phyloP scores from a whole-genome alignment of 2,113 vertebrate species.

The Sula dactylatra region DNA sequence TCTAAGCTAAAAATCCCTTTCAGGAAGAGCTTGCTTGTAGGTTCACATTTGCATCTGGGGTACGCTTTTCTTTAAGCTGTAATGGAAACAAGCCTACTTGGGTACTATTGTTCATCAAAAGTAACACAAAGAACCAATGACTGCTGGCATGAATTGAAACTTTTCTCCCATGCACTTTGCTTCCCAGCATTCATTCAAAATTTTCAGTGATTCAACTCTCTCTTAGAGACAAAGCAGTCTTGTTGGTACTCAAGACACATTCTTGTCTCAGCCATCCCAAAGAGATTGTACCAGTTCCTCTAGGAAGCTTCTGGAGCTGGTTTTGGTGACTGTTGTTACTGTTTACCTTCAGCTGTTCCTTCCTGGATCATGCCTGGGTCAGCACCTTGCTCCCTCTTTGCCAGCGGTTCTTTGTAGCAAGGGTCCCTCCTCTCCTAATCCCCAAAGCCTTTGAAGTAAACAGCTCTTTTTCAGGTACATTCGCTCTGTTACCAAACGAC shows the following conservation, averaged over 20 bases:
- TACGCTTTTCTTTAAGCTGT: not conserved
- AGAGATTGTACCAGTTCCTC: not conserved
- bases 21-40: not conserved
- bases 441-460: not conserved
- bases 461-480: not conserved
- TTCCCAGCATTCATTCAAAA: not conserved
- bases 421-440: not conserved
- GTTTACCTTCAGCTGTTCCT: not conserved
- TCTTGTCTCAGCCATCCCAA: not conserved
- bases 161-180: not conserved
- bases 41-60: not conserved
- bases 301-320: not conserved
- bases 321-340: not conserved
- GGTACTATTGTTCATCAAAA: not conserved
- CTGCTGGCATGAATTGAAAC: not conserved
- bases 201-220: not conserved
- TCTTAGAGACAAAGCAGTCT: not conserved
- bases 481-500: not conserved
- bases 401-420: not conserved
- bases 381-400: not conserved
- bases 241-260: rapidly evolving
- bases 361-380: not conserved
- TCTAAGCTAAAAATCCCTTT: not conserved
- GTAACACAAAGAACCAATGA: not conserved
- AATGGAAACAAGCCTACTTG: not conserved